Percentiles rank a stretch among this genome's conserved stretches.
Conservation (phyloP, 1,140 invertebrate species). For the Formica exsecta region DNA sequence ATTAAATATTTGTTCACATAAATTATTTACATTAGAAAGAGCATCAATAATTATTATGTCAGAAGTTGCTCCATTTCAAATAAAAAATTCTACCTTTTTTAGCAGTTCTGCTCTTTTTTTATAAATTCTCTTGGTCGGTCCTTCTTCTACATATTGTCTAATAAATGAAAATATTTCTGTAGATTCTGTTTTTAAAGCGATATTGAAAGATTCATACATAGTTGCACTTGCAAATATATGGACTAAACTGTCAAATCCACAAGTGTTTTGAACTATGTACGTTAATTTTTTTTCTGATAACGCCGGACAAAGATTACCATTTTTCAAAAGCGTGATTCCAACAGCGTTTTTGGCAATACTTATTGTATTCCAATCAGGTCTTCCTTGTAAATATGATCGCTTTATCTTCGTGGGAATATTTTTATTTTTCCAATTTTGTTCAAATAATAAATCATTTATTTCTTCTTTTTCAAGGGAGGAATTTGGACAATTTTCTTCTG, state of each 20-base stretch:
- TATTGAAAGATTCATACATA: background rate
- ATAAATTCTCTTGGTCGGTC: background rate
- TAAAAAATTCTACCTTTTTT: background rate
- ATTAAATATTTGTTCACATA: background rate
- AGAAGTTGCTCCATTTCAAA: background rate
- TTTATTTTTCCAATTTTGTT: slow-evolving; percentile 23
- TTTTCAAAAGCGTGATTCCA: background rate
- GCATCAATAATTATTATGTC: background rate
- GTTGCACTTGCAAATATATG: slow-evolving; percentile 12
- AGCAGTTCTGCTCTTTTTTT: background rate
- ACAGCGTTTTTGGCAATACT: background rate
- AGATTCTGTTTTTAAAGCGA: background rate
- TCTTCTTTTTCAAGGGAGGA: background rate
- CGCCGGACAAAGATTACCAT: background rate
- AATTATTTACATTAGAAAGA: background rate
- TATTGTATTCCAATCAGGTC: background rate
- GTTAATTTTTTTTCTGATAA: background rate
- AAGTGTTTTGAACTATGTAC: background rate
- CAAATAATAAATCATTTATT: background rate
- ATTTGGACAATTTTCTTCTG: background rate
- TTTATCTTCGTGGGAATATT: background rate
- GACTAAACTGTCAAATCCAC: slow-evolving; percentile 11
- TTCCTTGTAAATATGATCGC: background rate
- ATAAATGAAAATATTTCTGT: background rate
- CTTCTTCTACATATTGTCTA: background rate